Evolutionary conservation across 2,888 invertebrate species (phyloP).

Genomic region (Melipona bicolor): DNA sequence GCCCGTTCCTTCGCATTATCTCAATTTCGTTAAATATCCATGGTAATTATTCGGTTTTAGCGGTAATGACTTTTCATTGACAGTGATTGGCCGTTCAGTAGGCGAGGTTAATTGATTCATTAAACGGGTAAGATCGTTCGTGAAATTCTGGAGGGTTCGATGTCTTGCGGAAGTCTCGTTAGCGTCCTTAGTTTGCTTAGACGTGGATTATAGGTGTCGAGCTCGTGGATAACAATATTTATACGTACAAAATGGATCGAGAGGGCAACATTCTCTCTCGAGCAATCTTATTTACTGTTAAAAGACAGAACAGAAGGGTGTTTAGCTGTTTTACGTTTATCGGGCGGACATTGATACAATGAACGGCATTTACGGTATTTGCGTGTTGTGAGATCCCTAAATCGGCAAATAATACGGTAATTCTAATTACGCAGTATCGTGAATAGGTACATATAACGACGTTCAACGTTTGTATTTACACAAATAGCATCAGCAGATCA

Average conservation of each 20-base stretch:
- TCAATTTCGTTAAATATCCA: slow-evolving; percentile 50
- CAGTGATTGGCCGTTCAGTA: slow-evolving; percentile 64
- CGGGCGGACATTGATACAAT: neutral
- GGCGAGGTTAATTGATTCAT: slow-evolving; percentile 70
- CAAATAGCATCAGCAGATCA: neutral
- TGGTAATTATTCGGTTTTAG: slow-evolving; percentile 64
- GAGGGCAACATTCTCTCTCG: neutral
- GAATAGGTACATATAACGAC: neutral
- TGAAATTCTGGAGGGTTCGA: slow-evolving; percentile 50
- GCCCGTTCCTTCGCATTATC: slow-evolving; percentile 6
- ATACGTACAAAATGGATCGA: neutral
- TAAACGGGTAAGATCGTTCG: slow-evolving; percentile 63
- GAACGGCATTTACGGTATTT: neutral
- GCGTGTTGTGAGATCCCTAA: neutral
- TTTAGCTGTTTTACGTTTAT: slow-evolving; percentile 3
- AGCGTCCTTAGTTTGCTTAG: slow-evolving; percentile 43
- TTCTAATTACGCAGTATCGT: neutral
- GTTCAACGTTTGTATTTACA: neutral
- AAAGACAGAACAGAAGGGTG: neutral
- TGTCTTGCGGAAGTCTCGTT: slow-evolving; percentile 59
- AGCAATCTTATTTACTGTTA: slow-evolving; percentile 28
- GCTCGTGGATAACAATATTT: slow-evolving; percentile 55
- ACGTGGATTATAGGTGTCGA: slow-evolving; percentile 6
- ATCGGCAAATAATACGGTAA: neutral
- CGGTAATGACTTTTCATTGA: slow-evolving; percentile 66